phyloP scores from a whole-genome alignment of 1,140 invertebrate species.

The Caenorhabditis inopinata region DNA sequence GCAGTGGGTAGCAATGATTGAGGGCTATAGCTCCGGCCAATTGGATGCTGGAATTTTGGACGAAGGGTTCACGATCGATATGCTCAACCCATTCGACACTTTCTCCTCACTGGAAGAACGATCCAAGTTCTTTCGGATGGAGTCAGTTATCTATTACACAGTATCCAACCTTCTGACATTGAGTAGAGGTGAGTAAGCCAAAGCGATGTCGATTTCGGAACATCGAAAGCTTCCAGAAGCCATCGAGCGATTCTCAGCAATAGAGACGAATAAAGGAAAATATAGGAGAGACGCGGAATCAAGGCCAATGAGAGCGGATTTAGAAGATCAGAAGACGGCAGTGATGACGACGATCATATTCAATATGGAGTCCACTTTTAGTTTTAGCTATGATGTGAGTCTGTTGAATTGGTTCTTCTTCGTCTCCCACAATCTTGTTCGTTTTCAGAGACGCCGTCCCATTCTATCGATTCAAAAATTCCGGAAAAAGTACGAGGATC shows the following conservation, averaged over 20 bases:
- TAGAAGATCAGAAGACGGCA: background rate
- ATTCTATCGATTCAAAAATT: conserved; percentile 1
- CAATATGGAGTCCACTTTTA: background rate
- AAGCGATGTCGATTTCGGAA: background rate
- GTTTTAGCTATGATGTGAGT: conserved; percentile 16
- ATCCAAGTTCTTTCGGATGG: background rate
- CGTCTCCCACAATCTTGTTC: too few species aligned
- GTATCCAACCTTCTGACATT: background rate
- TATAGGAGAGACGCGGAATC: background rate
- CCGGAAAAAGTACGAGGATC: background rate
- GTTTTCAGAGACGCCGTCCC: background rate
- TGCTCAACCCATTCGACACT: background rate
- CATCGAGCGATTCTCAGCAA: background rate
- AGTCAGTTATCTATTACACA: background rate
- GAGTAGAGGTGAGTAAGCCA: background rate
- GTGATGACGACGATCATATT: background rate
- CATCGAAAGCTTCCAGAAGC: background rate
- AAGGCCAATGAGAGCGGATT: background rate
- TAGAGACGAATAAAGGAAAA: background rate
- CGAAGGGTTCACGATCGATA: background rate
- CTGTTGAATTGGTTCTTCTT: background rate
- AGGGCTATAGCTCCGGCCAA: background rate
- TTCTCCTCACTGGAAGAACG: background rate
- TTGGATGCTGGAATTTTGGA: background rate
- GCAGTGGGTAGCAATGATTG: background rate